Evolutionary conservation across 2,113 vertebrate species (phyloP).

Genomic region (Agapornis roseicollis): DNA sequence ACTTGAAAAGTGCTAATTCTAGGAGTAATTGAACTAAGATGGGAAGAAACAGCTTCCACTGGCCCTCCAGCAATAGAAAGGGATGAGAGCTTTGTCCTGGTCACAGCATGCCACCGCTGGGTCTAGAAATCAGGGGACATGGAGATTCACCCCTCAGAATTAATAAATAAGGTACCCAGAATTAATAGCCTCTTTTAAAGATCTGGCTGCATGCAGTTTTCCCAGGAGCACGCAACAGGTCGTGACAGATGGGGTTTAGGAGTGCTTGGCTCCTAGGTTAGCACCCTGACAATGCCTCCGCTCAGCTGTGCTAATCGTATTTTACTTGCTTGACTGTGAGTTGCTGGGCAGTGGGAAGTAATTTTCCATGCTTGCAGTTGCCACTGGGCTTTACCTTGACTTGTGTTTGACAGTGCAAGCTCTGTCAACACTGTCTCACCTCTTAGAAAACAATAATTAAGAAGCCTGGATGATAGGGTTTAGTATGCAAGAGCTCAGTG

Average conservation of each 20-base stretch:
- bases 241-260: background rate
- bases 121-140: background rate
- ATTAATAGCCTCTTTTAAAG: background rate
- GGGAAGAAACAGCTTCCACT: background rate
- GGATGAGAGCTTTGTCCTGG: background rate
- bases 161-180: background rate
- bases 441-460: slow-evolving; percentile 23
- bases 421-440: background rate
- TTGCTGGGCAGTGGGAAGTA: slow-evolving; percentile 46
- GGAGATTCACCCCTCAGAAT: background rate
- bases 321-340: slow-evolving; percentile 45
- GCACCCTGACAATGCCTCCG: slow-evolving; percentile 14
- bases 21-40: background rate
- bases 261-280: slow-evolving; percentile 8
- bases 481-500: background rate
- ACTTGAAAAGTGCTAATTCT: background rate
- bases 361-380: slow-evolving; percentile 50
- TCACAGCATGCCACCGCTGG: background rate
- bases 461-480: background rate
- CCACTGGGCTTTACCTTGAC: slow-evolving; percentile 1
- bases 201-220: background rate
- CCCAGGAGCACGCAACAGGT: slow-evolving; percentile 3
- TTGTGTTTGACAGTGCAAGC: background rate
- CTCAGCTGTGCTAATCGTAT: slow-evolving; percentile 54
- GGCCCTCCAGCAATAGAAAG: background rate